phyloP scores from a whole-genome alignment of 2,888 invertebrate genomes.

The Nemurella pictetii region DNA sequence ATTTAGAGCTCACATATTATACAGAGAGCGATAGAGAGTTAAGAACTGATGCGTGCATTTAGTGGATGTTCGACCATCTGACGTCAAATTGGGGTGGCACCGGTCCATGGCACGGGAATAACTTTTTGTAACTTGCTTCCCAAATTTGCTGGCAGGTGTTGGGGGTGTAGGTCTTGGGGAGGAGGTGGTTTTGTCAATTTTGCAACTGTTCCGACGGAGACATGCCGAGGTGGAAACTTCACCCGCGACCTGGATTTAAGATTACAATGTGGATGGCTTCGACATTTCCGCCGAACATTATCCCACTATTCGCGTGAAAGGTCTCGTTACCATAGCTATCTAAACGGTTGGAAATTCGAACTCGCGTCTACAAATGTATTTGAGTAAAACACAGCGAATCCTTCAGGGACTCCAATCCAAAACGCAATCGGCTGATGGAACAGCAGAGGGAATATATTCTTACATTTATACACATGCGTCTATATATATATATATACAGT shows the following conservation, averaged over 20 bases:
- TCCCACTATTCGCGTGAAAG: background rate
- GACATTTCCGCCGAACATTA: background rate
- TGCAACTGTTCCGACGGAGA: no score
- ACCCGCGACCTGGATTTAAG: no score
- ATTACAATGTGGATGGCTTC: background rate
- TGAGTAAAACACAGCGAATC: background rate
- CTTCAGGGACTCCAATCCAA: background rate
- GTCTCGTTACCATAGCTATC: background rate
- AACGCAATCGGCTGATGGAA: background rate
- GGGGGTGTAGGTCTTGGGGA: no score
- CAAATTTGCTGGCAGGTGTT: background rate
- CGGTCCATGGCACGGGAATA: background rate
- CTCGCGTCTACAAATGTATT: background rate
- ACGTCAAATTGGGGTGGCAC: background rate
- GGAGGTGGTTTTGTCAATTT: no score
- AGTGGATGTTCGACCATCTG: background rate
- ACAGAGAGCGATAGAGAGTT: background rate
- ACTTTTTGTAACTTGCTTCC: background rate
- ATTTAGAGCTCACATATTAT: background rate
- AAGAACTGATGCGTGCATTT: background rate
- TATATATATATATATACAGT: no score
- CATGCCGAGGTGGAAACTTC: no score
- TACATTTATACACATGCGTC: no score
- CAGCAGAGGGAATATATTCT: background rate
- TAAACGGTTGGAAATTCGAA: background rate